Evolutionary conservation across 2,113 vertebrate genomes (phyloP), one percentile per base, ranked within the genome.

Genomic region (Mellivora capensis): DNA sequence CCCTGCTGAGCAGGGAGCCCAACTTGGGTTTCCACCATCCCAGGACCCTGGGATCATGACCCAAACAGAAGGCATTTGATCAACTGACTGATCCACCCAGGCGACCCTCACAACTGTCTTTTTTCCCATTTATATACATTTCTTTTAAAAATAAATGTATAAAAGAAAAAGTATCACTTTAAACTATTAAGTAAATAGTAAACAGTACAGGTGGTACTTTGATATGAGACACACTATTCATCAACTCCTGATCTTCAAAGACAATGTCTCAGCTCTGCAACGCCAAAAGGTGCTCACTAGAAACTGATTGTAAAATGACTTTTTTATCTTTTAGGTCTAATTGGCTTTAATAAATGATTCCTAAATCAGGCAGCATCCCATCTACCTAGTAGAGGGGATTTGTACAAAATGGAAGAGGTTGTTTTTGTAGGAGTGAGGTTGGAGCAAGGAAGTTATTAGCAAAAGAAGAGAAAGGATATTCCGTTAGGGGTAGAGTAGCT

Each of bases 221-320:
- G 52, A 59, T 69, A 52, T 86, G 7, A 97, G 72, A 71, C 29
- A 44, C 34, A 87, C 4, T 89, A 49, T 52, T 20, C 39, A 84
- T 80, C 44, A 71, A 87, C n/a, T 67, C 23, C 29, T 52, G 6
- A 61, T 93, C 71, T 90, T 87, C n/a, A 23, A 80, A 47, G 18
- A 95, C 9, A 6, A 0, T 49, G 42, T 49, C 18, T 79, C 54
- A 93, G 49, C 39, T 42, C 72, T 52, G 61, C 37, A 44, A 62
- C 7, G 34, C 59, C 61, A 74, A 93, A 95, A 54, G 7, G 34
- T 72, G 72, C 69, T 94, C 69, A 76, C 31, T 84, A 62, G 74
- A 91, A 59, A 39, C 72, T 79, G 54, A 86, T 69, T 80, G 54
- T 91, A 94, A 93, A 91, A 47, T 62, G 92, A 96, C 54, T 92